Conservation (phyloP, 2,113 vertebrate genomes). For the Spheniscus mendiculus region DNA sequence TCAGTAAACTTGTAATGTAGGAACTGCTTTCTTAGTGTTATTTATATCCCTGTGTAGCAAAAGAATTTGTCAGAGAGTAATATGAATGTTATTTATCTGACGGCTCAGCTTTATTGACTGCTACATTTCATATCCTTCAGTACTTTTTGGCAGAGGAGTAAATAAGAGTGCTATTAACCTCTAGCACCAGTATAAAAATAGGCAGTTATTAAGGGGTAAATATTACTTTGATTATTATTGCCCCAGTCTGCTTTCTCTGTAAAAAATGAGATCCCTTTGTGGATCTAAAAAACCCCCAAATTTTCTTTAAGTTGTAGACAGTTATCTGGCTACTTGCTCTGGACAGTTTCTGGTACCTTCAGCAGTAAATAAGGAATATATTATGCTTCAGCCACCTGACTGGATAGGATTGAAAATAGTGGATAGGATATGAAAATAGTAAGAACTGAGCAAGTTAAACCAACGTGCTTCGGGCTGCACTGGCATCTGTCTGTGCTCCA, state of each 20-base stretch:
- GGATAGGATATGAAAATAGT: neutral
- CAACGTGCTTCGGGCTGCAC: neutral
- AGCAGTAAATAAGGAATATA: neutral
- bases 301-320: conserved; percentile 57
- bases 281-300: conserved; percentile 34
- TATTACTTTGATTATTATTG: conserved; percentile 80
- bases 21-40: conserved; percentile 79
- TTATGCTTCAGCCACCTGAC: neutral
- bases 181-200: conserved; percentile 79
- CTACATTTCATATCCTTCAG: conserved; percentile 79
- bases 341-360: neutral
- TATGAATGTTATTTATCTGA: conserved; percentile 84
- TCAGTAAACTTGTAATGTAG: conserved; percentile 83
- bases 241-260: conserved; percentile 67
- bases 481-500: neutral
- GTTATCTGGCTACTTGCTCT: neutral
- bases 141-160: conserved; percentile 80
- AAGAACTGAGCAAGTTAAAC: neutral
- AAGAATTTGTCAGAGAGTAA: conserved; percentile 82
- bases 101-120: conserved; percentile 80
- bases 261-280: conserved; percentile 64
- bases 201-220: conserved; percentile 81
- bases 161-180: conserved; percentile 83
- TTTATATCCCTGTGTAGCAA: conserved; percentile 77
- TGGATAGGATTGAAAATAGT: neutral